These are phyloP conservation scores for Pseudomyrmex concolor DNA, from an alignment of 1,140 invertebrate species.

Conservation along the genomic window DNA sequence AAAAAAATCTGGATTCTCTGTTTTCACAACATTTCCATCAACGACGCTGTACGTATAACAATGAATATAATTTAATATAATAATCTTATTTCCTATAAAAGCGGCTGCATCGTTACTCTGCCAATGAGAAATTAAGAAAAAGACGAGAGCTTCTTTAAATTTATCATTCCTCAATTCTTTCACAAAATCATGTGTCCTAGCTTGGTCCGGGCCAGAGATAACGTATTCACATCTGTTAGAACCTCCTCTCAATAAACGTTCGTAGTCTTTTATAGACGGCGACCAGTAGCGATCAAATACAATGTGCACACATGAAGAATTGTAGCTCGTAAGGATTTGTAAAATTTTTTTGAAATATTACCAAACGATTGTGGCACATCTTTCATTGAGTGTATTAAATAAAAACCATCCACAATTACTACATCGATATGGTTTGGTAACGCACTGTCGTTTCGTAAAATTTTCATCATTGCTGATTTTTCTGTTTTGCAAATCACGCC, in stretches of 20 bases:
- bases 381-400: conserved; percentile 55
- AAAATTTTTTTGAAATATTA: conserved; percentile 47
- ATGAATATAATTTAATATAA: conserved; percentile 12
- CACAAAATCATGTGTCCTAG: conserved; percentile 11
- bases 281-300: conserved; percentile 42
- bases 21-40: conserved; percentile 1
- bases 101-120: neutral
- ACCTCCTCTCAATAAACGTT: neutral
- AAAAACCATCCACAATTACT: conserved; percentile 63
- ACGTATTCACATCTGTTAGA: neutral
- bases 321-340: neutral
- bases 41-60: conserved; percentile 12
- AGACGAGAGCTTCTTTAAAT: conserved; percentile 28
- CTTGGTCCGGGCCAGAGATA: conserved; percentile 32
- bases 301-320: conserved; percentile 3
- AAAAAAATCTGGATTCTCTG: neutral
- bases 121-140: conserved; percentile 7
- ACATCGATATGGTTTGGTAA: conserved; percentile 25
- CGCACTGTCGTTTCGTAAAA: conserved; percentile 2
- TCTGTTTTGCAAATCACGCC: no score
- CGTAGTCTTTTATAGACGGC: conserved; percentile 43
- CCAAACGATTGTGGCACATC: conserved; percentile 22
- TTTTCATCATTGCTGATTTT: no score
- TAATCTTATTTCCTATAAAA: conserved; percentile 12
- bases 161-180: conserved; percentile 19